phyloP scores from a whole-genome alignment of 1,140 invertebrate genomes.

The Arctopsyche grandis region DNA sequence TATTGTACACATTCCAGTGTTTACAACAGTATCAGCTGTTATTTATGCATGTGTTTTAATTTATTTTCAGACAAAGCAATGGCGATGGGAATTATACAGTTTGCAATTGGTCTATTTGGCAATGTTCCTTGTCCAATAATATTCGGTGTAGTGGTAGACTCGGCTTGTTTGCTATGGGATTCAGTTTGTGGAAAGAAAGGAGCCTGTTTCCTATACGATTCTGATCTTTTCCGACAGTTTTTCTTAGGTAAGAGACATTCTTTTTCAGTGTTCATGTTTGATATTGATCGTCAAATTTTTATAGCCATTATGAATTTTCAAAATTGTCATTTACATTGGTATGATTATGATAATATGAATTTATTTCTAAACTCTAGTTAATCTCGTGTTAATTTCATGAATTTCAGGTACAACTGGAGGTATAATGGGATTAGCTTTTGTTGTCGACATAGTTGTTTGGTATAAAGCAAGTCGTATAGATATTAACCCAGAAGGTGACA shows the following conservation, averaged over 20 bases:
- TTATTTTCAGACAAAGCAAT: slow-evolving; percentile 82
- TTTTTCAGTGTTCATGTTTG: background rate
- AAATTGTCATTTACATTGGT: background rate
- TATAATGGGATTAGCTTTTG: slow-evolving; percentile 83
- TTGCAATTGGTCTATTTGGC: slow-evolving; percentile 91
- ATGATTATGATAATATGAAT: background rate
- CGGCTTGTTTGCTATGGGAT: slow-evolving; percentile 89
- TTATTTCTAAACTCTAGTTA: no score
- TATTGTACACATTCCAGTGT: no score
- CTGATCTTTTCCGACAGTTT: slow-evolving; percentile 82
- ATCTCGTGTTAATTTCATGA: no score
- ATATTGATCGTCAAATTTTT: background rate
- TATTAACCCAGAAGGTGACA: slow-evolving; percentile 65
- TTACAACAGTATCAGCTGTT: no score
- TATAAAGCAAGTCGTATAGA: slow-evolving; percentile 82
- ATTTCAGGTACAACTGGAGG: slow-evolving; percentile 81
- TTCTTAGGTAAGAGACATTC: slow-evolving; percentile 76
- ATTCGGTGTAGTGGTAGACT: slow-evolving; percentile 92
- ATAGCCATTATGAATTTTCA: background rate
- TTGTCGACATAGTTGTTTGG: slow-evolving; percentile 85
- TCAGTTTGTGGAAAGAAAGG: slow-evolving; percentile 81
- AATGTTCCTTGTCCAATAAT: slow-evolving; percentile 94
- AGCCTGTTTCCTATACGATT: slow-evolving; percentile 87
- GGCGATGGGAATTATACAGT: slow-evolving; percentile 93
- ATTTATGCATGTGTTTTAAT: no score